Percentiles rank a stretch among this genome's conserved stretches.
phyloP scores from a whole-genome alignment of 2,888 invertebrate species.

The Dascillus cervinus region DNA sequence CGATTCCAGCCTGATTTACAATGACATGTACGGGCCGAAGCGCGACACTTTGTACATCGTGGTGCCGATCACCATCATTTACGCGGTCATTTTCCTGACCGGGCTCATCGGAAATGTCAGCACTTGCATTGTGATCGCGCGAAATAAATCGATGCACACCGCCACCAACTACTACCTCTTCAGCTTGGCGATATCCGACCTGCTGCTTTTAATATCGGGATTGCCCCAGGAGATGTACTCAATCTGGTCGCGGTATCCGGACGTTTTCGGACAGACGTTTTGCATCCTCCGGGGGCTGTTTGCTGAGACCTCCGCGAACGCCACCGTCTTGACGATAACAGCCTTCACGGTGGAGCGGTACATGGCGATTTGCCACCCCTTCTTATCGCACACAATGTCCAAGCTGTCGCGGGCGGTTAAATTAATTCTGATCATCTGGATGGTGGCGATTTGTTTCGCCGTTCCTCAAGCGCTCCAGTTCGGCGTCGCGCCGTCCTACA shows the following conservation, averaged over 20 bases:
- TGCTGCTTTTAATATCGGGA: conserved; percentile 68
- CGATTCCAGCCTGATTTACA: no score
- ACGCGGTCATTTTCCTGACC: conserved; percentile 65
- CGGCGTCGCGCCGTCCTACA: conserved; percentile 38
- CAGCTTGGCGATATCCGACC: conserved; percentile 76
- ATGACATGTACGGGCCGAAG: conserved; percentile 22
- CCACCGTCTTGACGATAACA: conserved; percentile 61
- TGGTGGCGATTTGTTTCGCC: conserved; percentile 64
- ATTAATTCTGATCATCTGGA: conserved; percentile 75
- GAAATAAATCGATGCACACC: conserved; percentile 79
- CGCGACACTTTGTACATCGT: conserved; percentile 56
- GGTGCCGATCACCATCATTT: conserved; percentile 67
- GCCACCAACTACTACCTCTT: conserved; percentile 78
- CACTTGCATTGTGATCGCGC: conserved; percentile 77
- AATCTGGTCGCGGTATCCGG: conserved; percentile 70
- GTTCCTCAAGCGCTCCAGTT: conserved; percentile 60
- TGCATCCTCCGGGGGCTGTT: conserved; percentile 71
- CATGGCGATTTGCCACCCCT: conserved; percentile 63
- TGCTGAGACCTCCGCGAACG: conserved; percentile 74
- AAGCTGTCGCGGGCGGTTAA: conserved; percentile 77
- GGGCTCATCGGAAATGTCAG: conserved; percentile 76
- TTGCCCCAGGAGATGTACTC: conserved; percentile 76
- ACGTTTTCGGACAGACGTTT: conserved; percentile 70
- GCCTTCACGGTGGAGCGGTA: conserved; percentile 66
- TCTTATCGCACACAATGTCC: conserved; percentile 74